Evolutionary conservation across 2,888 invertebrate genomes (phyloP), one percentile per base, ranked within the genome.

Genomic region (Orthonevra nobilis): DNA sequence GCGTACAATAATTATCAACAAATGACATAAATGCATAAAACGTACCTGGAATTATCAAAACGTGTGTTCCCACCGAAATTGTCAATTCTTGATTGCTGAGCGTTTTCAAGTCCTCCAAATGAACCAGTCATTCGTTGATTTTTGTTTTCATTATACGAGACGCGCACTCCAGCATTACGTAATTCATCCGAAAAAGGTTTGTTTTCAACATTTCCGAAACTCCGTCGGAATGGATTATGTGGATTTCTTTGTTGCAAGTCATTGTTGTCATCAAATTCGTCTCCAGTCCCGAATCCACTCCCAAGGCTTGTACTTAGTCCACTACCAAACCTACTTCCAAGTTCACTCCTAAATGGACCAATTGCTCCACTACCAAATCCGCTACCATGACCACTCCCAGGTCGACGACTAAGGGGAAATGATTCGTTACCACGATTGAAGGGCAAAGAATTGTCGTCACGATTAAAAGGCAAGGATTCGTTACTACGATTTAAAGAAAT

Each of bases 261-360:
- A 87, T 2, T 87, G 86, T 82, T 88, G 85, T 87, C 87, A 87
- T 60, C 86, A 85, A 12, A 88, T 86, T 66, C 87, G 86, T 73
- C 88, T 86, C 26, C 85, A 85, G 36, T 88, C 86, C 81, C 87
- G 86, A 3, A 84, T 84, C 77, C 88, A 86, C n/a, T n/a, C n/a
- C n/a, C n/a, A n/a, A n/a, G n/a, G n/a, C n/a, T n/a, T n/a, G n/a
- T n/a, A n/a, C n/a, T n/a, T n/a, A n/a, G n/a, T n/a, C n/a, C n/a
- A n/a, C n/a, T n/a, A n/a, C n/a, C n/a, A n/a, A n/a, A n/a, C n/a
- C n/a, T n/a, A n/a, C n/a, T n/a, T n/a, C n/a, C n/a, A n/a, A n/a
- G n/a, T n/a, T n/a, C n/a, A n/a, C n/a, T n/a, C n/a, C n/a, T n/a
- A n/a, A n/a, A n/a, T n/a, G n/a, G n/a, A n/a, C n/a, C n/a, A n/a